These are phyloP conservation scores for Centroberyx gerrardi DNA, from an alignment of 2,797 vertebrate genomes.

Conservation along the genomic window DNA sequence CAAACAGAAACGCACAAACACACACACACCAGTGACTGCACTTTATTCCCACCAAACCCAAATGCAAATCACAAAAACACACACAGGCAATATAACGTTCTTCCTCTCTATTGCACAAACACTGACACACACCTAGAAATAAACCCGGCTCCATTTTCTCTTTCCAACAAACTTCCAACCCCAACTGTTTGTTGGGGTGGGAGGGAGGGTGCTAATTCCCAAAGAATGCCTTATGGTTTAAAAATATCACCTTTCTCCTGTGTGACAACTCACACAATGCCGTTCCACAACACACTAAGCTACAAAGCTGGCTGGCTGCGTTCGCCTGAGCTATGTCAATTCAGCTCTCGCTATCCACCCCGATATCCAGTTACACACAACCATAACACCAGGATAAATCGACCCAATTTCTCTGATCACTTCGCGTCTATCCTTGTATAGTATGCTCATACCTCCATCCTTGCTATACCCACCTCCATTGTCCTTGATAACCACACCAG, in stretches of 20 bases:
- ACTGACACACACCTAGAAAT: slow-evolving; percentile 43
- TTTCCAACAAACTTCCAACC: slow-evolving; percentile 1
- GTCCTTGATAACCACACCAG: slow-evolving; percentile 23
- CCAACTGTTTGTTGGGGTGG: slow-evolving; percentile 4
- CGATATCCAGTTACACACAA: slow-evolving; percentile 30
- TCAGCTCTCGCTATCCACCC: slow-evolving; percentile 8
- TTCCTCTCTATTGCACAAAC: slow-evolving; percentile 11
- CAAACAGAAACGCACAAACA: not conserved
- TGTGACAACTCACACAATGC: slow-evolving; percentile 57
- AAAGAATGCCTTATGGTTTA: slow-evolving; percentile 54
- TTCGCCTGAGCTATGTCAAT: slow-evolving; percentile 25
- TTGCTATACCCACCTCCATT: slow-evolving; percentile 25
- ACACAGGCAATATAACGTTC: not conserved
- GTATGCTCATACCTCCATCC: not conserved
- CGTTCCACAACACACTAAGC: slow-evolving; percentile 19
- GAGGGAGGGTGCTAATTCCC: slow-evolving; percentile 50
- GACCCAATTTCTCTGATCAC: slow-evolving; percentile 13
- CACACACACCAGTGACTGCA: too few species aligned
- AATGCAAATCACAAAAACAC: slow-evolving; percentile 3
- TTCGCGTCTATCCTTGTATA: slow-evolving; percentile 7
- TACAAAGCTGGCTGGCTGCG: slow-evolving; percentile 24
- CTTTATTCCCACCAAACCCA: not conserved
- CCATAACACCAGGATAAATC: slow-evolving; percentile 18
- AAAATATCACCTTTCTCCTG: slow-evolving; percentile 60
- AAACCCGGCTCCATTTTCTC: slow-evolving; percentile 29